These are phyloP conservation scores for Geococcyx californianus DNA, from an alignment of 2,113 vertebrate species.

Conservation along the genomic window DNA sequence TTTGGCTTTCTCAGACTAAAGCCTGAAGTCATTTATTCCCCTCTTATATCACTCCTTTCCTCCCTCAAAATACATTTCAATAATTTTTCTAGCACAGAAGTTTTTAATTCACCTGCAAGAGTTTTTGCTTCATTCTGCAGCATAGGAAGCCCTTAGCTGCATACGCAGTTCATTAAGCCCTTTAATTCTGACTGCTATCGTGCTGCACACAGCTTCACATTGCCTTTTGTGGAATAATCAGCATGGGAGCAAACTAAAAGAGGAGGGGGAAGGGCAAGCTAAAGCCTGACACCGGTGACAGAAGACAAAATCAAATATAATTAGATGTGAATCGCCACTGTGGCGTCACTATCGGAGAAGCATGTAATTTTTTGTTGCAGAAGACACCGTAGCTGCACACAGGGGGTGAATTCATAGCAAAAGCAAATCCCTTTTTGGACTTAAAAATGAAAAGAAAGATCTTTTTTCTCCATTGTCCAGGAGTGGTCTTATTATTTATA, in stretches of 20 bases:
- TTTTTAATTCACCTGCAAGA: not conserved
- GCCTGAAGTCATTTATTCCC: not conserved
- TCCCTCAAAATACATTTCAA: not conserved
- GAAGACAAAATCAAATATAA: not conserved
- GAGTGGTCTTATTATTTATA: not conserved
- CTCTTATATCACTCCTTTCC: not conserved
- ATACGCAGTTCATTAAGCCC: not conserved
- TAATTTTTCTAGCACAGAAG: not conserved
- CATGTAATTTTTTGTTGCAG: not conserved
- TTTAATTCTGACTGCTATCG: not conserved
- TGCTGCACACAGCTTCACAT: not conserved
- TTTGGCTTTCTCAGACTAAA: not conserved
- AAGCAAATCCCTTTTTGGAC: not conserved
- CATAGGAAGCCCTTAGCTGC: not conserved
- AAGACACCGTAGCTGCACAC: not conserved
- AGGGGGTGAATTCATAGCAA: not conserved
- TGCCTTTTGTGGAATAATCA: conserved; percentile 1
- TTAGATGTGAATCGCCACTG: not conserved
- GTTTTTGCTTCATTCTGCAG: not conserved
- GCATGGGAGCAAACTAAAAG: not conserved
- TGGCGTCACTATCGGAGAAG: not conserved
- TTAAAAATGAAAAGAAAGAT: not conserved
- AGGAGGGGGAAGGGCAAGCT: not conserved
- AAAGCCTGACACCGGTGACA: not conserved
- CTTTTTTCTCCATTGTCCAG: not conserved